A percentile compares a stretch with the other conserved stretches of the same genome.
These are phyloP conservation scores for Nymphicus hollandicus DNA, from an alignment of 2,113 vertebrate species.

Conservation along the genomic window DNA sequence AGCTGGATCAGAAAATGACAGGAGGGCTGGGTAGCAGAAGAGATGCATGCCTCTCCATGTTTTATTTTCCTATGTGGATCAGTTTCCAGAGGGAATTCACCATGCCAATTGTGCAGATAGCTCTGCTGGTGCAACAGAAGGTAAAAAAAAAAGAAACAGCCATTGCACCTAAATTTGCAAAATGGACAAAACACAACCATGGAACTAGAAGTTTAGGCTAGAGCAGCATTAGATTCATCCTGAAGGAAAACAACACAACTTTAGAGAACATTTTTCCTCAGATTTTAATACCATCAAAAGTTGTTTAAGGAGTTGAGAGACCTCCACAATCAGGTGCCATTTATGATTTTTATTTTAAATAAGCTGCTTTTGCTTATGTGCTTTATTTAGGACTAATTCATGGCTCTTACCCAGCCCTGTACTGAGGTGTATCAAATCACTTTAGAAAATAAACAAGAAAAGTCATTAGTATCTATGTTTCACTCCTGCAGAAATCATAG, in stretches of 20 bases:
- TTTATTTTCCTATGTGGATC: background rate
- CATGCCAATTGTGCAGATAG: background rate
- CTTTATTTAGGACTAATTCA: background rate
- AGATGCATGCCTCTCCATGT: rapidly evolving
- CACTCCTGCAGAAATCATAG: background rate
- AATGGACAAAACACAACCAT: background rate
- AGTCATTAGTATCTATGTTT: background rate
- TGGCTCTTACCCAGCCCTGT: background rate
- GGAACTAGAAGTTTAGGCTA: background rate
- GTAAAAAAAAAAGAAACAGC: background rate
- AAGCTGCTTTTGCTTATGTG: background rate
- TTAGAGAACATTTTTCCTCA: background rate
- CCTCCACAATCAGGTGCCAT: background rate
- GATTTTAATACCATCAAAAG: background rate
- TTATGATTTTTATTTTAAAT: background rate
- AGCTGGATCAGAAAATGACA: background rate
- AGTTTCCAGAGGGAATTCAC: background rate
- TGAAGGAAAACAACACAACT: background rate
- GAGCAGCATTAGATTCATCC: background rate
- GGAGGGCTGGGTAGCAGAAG: background rate
- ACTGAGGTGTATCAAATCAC: background rate
- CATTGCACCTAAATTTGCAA: background rate
- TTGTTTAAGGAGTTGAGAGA: background rate
- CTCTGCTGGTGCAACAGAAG: background rate
- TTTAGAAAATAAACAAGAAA: background rate